Evolutionary conservation across 2,888 invertebrate genomes (phyloP).

Genomic region (Camponotus fellah): DNA sequence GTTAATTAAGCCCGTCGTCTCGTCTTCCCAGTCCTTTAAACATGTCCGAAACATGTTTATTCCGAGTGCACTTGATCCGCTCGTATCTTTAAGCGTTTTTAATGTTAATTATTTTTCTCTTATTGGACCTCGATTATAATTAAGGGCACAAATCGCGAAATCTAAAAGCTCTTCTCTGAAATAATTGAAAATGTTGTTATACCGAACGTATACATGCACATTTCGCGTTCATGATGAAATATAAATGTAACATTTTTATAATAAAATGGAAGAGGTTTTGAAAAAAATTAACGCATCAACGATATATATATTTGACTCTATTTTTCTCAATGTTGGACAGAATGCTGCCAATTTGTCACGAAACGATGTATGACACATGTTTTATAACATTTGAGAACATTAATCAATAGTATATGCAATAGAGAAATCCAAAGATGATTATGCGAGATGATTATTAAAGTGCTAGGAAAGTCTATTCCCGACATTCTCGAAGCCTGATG

Average conservation of each 20-base stretch:
- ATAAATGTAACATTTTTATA: slow-evolving; percentile 34
- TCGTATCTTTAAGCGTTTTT: slow-evolving; percentile 2
- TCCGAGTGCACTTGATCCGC: background rate
- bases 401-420: background rate
- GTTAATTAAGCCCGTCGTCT: slow-evolving; percentile 69
- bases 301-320: background rate
- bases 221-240: slow-evolving; percentile 16
- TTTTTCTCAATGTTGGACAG: background rate
- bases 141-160: background rate
- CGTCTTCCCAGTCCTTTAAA: slow-evolving; percentile 34
- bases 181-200: slow-evolving; percentile 1
- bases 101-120: background rate
- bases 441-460: background rate
- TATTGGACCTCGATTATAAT: background rate
- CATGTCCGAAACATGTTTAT: background rate
- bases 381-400: background rate
- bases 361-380: background rate
- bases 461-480: background rate
- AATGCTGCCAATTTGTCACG: background rate
- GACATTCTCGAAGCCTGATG: background rate
- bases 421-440: background rate
- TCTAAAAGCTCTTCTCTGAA: background rate
- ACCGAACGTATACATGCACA: slow-evolving; percentile 1
- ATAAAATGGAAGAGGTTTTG: slow-evolving; percentile 33
- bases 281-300: background rate